These are phyloP conservation scores for Phaenicophaeus curvirostris DNA, from an alignment of 2,797 vertebrate genomes.

Conservation along the genomic window DNA sequence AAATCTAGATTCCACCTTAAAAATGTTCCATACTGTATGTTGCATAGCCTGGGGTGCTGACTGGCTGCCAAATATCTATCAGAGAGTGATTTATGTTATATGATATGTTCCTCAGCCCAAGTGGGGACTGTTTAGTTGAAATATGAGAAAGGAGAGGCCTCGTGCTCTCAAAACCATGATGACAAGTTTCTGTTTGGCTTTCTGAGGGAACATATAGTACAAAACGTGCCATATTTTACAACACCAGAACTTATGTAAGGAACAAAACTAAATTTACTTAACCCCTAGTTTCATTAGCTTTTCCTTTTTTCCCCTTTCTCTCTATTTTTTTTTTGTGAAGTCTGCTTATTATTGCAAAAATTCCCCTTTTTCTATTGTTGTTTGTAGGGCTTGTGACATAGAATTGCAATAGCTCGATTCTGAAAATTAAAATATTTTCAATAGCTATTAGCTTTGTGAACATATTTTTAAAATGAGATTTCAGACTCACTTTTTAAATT, in stretches of 20 bases:
- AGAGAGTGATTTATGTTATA: conserved; percentile 93
- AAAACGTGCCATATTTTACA: conserved; percentile 75
- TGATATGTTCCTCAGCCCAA: conserved; percentile 90
- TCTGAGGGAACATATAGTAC: conserved; percentile 75
- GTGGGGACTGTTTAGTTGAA: conserved; percentile 91
- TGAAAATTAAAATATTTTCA: conserved; percentile 40
- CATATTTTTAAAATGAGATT: conserved; percentile 29
- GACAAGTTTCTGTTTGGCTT: conserved; percentile 86
- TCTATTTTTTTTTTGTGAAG: not conserved
- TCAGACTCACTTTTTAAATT: conserved; percentile 29
- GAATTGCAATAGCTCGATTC: not conserved
- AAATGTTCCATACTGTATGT: conserved; percentile 84
- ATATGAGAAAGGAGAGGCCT: conserved; percentile 89
- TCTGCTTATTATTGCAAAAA: not conserved
- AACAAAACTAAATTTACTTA: conserved; percentile 57
- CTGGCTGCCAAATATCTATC: conserved; percentile 92
- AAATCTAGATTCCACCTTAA: conserved; percentile 91
- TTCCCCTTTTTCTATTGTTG: not conserved
- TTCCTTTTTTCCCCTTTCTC: not conserved
- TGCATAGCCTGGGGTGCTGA: conserved; percentile 84
- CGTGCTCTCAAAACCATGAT: conserved; percentile 81
- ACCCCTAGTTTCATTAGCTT: not conserved
- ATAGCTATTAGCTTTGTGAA: not conserved
- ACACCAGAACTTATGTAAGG: conserved; percentile 68
- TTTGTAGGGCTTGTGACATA: conserved; percentile 8